These are phyloP conservation scores for Lontra canadensis DNA, from an alignment of 2,113 vertebrate species.

Conservation along the genomic window DNA sequence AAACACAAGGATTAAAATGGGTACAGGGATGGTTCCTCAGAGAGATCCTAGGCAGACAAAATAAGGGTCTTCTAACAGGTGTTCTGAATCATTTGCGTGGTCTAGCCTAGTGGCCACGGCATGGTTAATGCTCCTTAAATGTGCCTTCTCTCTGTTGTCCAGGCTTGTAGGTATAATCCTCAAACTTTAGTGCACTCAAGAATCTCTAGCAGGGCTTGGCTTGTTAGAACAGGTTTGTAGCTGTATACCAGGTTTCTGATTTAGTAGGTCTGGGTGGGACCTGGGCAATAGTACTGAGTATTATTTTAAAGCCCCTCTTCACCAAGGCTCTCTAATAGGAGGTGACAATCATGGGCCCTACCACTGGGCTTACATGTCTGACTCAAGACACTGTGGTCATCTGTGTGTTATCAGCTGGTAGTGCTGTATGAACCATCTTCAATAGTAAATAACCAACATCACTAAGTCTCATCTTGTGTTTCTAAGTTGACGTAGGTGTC, in stretches of 20 bases:
- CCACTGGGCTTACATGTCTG: neutral
- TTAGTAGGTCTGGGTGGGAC: neutral
- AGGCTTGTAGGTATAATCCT: neutral
- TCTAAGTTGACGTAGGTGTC: neutral
- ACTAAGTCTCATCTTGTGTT: conserved; percentile 17
- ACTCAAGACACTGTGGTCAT: neutral
- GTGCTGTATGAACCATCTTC: neutral
- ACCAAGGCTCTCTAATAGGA: neutral
- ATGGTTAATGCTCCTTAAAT: neutral
- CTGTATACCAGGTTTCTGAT: neutral
- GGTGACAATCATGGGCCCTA: neutral
- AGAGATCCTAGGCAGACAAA: neutral
- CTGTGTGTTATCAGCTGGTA: neutral
- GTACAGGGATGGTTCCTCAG: neutral
- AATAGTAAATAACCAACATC: neutral
- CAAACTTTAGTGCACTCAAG: neutral
- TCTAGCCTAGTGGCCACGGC: neutral
- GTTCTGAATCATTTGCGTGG: neutral
- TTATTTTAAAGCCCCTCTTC: neutral
- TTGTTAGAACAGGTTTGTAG: neutral
- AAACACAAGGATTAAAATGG: neutral
- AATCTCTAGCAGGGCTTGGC: neutral
- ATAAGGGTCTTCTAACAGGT: neutral
- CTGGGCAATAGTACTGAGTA: neutral
- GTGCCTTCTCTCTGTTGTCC: neutral